phyloP scores from a whole-genome alignment of 1,140 invertebrate species.

The Ceratitis capitata region DNA sequence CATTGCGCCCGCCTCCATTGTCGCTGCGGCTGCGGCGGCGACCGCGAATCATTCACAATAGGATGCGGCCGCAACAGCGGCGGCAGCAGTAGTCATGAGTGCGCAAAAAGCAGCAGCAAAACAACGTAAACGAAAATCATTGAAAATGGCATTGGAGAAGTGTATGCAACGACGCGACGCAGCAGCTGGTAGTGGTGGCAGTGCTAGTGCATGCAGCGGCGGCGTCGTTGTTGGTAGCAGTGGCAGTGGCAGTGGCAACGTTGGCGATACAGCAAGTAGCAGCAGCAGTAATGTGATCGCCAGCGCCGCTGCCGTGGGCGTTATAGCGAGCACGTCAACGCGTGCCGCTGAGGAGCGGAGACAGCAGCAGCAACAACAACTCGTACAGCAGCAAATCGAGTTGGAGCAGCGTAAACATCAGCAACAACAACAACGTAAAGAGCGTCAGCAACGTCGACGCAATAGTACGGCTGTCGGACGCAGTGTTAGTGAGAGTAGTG shows the following conservation, averaged over 20 bases:
- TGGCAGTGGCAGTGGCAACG: conserved; percentile 31
- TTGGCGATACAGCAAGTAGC: conserved; percentile 9
- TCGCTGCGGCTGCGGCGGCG: conserved; percentile 65
- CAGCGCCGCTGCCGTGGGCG: not conserved
- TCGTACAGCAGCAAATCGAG: conserved; percentile 21
- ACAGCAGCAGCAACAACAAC: conserved; percentile 21
- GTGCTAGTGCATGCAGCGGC: conserved; percentile 43
- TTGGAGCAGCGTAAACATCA: conserved; percentile 15
- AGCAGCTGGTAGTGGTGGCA: conserved; percentile 39
- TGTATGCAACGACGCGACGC: conserved; percentile 62
- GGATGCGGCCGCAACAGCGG: conserved; percentile 65
- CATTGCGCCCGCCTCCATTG: conserved; percentile 61
- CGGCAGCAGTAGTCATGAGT: conserved; percentile 64
- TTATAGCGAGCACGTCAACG: conserved; percentile 29
- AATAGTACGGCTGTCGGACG: not conserved
- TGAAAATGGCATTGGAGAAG: conserved; percentile 64
- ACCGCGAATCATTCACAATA: conserved; percentile 70
- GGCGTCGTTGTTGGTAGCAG: conserved; percentile 40
- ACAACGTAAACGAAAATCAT: conserved; percentile 64
- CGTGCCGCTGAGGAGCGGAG: conserved; percentile 13
- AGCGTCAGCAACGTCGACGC: conserved; percentile 26
- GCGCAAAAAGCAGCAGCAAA: conserved; percentile 61
- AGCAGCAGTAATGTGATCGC: conserved; percentile 43
- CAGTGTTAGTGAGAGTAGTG: not conserved
- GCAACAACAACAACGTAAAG: conserved; percentile 7